Conservation (phyloP, 2,888 invertebrate species). For the Pachliopta kotzebuea region DNA sequence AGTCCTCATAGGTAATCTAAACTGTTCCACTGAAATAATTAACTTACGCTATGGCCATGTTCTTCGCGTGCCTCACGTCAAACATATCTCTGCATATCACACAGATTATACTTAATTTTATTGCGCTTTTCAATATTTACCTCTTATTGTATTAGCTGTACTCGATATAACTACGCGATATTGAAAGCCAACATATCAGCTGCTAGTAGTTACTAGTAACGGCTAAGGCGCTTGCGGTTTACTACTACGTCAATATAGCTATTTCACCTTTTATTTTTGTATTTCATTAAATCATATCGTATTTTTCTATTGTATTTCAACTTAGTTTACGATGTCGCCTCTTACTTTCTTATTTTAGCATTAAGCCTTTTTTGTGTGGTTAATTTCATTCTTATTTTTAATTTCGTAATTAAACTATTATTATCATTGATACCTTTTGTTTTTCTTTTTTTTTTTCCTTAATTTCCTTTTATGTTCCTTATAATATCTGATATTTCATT, state of each 20-base stretch:
- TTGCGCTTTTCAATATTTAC: constrained; percentile 62
- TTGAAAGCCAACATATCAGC: constrained; percentile 72
- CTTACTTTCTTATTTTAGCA: constrained; percentile 67
- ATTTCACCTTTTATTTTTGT: constrained; percentile 34
- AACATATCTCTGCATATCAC: constrained; percentile 63
- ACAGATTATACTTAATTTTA: constrained; percentile 55
- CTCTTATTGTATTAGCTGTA: constrained; percentile 62
- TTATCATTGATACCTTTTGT: constrained; percentile 71
- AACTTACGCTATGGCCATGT: constrained; percentile 22
- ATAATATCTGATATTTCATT: constrained; percentile 48
- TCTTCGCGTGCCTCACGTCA: constrained; percentile 43
- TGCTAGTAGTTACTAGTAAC: constrained; percentile 47
- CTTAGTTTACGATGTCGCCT: constrained; percentile 58
- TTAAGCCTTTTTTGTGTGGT: constrained; percentile 76
- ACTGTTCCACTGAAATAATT: constrained; percentile 8
- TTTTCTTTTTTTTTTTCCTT: constrained; percentile 64
- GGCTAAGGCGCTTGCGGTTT: constrained; percentile 61
- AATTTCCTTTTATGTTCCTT: constrained; percentile 54
- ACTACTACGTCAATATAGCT: constrained; percentile 32
- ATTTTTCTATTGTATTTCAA: constrained; percentile 44
- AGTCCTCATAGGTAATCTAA: constrained; percentile 29
- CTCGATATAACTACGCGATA: constrained; percentile 53
- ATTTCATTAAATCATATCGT: constrained; percentile 32
- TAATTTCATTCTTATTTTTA: constrained; percentile 79
- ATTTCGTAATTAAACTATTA: constrained; percentile 79